Conservation (phyloP, 2,888 invertebrate genomes). For the Ptilodon capucinus region DNA sequence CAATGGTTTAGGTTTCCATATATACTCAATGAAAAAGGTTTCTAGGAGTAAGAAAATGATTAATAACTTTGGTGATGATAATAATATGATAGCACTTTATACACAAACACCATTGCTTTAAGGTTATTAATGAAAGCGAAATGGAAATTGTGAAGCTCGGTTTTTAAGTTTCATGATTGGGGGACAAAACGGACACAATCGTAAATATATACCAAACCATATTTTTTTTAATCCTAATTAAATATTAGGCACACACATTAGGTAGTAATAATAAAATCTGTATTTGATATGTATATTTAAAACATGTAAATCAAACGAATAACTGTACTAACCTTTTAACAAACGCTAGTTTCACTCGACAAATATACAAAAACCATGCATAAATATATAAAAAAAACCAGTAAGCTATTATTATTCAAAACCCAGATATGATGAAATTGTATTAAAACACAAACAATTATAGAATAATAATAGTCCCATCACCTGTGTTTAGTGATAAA, state of each 20-base stretch:
- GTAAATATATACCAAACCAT: background rate
- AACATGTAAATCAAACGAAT: too few species aligned
- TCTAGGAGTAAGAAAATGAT: background rate
- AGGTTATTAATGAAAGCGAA: background rate
- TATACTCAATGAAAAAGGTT: too few species aligned
- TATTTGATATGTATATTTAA: too few species aligned
- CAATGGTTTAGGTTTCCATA: too few species aligned
- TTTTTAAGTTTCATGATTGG: background rate
- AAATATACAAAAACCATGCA: background rate
- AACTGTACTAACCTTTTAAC: background rate
- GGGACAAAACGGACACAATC: conserved; percentile 1
- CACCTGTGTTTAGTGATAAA: conserved; percentile 83
- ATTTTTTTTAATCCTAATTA: background rate
- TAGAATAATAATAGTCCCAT: conserved; percentile 74
- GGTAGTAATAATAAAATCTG: background rate
- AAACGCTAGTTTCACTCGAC: background rate
- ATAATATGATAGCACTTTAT: conserved; percentile 1
- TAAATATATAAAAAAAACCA: background rate
- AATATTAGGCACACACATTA: background rate
- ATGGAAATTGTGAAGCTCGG: background rate
- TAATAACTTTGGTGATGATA: background rate
- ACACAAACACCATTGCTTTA: background rate
- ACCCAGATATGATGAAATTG: background rate
- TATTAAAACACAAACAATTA: conserved; percentile 53
- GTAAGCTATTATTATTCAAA: background rate